These are phyloP conservation scores for Ahaetulla prasina DNA, from an alignment of 2,113 vertebrate species.

Conservation along the genomic window DNA sequence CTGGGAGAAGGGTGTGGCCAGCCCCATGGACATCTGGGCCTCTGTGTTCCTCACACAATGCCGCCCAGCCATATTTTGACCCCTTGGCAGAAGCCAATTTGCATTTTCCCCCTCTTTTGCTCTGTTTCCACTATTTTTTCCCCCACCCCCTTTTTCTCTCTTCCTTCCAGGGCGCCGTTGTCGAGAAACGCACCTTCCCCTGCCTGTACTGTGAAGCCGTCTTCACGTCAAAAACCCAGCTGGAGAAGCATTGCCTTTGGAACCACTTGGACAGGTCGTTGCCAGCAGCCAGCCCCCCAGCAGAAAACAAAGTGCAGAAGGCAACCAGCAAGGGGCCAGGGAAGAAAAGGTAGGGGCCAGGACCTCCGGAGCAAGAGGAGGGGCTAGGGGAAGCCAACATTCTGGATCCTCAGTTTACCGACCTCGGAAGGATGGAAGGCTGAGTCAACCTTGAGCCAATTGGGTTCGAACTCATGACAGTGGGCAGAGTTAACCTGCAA, in stretches of 20 bases:
- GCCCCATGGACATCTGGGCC: background rate
- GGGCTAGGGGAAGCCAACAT: background rate
- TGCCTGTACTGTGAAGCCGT: slow-evolving; percentile 90
- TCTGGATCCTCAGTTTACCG: too few species aligned
- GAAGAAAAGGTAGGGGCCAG: slow-evolving; percentile 84
- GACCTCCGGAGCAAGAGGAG: slow-evolving; percentile 4
- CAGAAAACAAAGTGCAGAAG: slow-evolving; percentile 76
- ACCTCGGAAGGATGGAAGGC: too few species aligned
- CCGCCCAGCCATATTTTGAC: background rate
- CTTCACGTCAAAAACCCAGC: slow-evolving; percentile 91
- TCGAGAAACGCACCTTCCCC: slow-evolving; percentile 84
- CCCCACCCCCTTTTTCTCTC: slow-evolving; percentile 10
- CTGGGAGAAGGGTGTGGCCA: background rate
- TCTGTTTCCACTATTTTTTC: background rate
- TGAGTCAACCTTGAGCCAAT: too few species aligned
- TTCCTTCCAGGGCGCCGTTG: slow-evolving; percentile 73
- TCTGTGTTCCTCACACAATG: background rate
- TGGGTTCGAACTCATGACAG: too few species aligned
- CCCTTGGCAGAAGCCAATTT: background rate
- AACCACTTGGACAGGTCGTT: slow-evolving; percentile 84
- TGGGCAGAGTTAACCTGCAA: too few species aligned
- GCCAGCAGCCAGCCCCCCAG: slow-evolving; percentile 58
- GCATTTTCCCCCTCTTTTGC: background rate
- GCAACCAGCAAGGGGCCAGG: slow-evolving; percentile 70
- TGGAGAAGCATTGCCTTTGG: slow-evolving; percentile 93